These are phyloP conservation scores for Cliona cf. orientalis DNA, from an alignment of 37 sponge, comb jelly and placozoan genomes.

Conservation along the genomic window DNA sequence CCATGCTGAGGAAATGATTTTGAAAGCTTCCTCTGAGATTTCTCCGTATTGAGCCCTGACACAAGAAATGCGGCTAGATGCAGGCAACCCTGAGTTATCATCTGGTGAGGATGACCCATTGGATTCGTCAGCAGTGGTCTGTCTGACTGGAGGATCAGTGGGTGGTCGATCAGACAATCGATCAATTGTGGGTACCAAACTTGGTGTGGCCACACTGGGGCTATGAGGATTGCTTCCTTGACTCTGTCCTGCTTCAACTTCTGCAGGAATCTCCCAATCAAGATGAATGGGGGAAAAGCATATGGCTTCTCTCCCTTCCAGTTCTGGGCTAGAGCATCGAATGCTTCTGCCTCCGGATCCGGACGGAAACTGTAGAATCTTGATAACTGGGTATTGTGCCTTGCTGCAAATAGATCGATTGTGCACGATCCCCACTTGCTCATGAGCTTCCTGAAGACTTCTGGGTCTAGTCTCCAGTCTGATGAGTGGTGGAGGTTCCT, in stretches of 20 bases:
- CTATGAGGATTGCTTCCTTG: neutral
- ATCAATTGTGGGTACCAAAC: neutral
- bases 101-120: too few relatives aligned
- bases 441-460: neutral
- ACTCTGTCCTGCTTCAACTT: neutral
- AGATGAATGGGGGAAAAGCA: slow-evolving; percentile 2
- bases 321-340: too few relatives aligned
- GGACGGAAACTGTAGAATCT: slow-evolving; percentile 15
- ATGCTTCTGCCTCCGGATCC: neutral
- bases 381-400: slow-evolving; percentile 16
- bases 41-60: too few relatives aligned
- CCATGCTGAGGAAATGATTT: too few relatives aligned
- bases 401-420: slow-evolving; percentile 7
- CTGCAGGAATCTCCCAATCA: slow-evolving; percentile 11
- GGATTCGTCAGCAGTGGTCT: too few relatives aligned
- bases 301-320: too few relatives aligned
- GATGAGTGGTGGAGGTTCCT: neutral
- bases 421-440: slow-evolving; percentile 8
- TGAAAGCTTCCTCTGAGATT: too few relatives aligned
- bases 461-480: slow-evolving; percentile 22
- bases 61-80: too few relatives aligned
- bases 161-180: too few relatives aligned
- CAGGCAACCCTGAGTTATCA: too few relatives aligned
- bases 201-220: too few relatives aligned
- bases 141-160: too few relatives aligned